Percentiles rank a stretch among this genome's conserved stretches.
These are phyloP conservation scores for Bothrops jararaca DNA, from an alignment of 2,113 vertebrate genomes.

Conservation along the genomic window DNA sequence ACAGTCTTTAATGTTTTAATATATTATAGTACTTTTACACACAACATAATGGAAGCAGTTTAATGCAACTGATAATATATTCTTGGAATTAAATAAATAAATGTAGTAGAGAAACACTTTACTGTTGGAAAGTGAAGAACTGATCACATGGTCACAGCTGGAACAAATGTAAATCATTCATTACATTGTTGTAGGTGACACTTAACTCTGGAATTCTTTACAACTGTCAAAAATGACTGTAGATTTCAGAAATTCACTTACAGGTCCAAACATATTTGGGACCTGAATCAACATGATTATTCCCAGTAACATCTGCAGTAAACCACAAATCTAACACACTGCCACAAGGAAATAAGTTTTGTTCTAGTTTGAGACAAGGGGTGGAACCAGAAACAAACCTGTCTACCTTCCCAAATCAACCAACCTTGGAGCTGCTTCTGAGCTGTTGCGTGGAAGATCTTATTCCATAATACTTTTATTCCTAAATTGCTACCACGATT, in stretches of 20 bases:
- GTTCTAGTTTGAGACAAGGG: not conserved
- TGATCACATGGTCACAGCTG: slow-evolving; percentile 67
- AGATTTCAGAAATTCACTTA: not conserved
- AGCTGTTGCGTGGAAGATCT: not conserved
- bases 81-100: not conserved
- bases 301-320: not conserved
- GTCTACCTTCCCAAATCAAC: not conserved
- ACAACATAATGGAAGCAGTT: not conserved
- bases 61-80: not conserved
- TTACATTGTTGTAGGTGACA: slow-evolving; percentile 60
- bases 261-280: not conserved
- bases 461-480: not conserved
- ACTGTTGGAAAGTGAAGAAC: not conserved
- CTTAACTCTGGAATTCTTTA: not conserved
- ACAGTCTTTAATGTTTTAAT: not conserved
- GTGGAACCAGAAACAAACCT: not conserved
- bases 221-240: not conserved
- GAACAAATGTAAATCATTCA: slow-evolving; percentile 74
- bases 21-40: not conserved
- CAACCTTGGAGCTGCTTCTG: not conserved
- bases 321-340: not conserved
- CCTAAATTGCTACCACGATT: not conserved
- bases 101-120: not conserved
- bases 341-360: not conserved
- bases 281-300: not conserved